Evolutionary conservation across 2,113 vertebrate species (phyloP).

Genomic region (Erinaceus europaeus): DNA sequence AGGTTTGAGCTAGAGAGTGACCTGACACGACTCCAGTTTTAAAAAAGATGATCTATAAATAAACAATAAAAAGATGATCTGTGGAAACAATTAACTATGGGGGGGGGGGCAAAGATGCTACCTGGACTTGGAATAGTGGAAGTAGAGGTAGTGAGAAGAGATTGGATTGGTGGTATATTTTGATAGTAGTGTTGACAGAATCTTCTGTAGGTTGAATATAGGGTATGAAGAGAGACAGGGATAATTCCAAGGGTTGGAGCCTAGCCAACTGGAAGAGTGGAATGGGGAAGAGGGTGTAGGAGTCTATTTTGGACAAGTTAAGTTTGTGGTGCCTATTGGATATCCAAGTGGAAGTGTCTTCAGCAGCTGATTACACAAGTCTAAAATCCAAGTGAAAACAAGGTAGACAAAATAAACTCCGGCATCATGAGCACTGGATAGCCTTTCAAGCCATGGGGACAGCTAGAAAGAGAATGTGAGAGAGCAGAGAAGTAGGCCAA

Average conservation of each 20-base stretch:
- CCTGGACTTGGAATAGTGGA: neutral
- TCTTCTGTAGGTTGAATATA: neutral
- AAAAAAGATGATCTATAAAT: neutral
- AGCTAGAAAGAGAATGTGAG: neutral
- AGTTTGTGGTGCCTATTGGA: neutral
- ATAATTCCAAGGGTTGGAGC: neutral
- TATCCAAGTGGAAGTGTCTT: neutral
- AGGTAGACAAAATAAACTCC: neutral
- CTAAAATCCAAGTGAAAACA: neutral
- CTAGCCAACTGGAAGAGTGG: neutral
- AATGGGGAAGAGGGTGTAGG: neutral
- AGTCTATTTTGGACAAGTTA: slow-evolving; percentile 2
- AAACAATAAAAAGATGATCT: neutral
- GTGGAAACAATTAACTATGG: neutral
- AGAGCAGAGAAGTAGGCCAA: neutral
- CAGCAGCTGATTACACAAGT: neutral
- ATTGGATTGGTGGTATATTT: neutral
- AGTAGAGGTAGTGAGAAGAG: neutral
- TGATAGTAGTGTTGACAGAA: neutral
- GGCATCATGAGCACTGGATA: neutral
- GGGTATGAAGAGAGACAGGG: neutral
- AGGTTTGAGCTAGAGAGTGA: neutral
- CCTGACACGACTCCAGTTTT: neutral
- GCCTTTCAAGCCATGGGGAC: neutral
- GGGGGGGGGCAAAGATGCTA: neutral